Percentiles rank a stretch among this genome's conserved stretches.
Evolutionary conservation across 2,113 vertebrate genomes (phyloP).

Genomic region (Argyrosomus japonicus): DNA sequence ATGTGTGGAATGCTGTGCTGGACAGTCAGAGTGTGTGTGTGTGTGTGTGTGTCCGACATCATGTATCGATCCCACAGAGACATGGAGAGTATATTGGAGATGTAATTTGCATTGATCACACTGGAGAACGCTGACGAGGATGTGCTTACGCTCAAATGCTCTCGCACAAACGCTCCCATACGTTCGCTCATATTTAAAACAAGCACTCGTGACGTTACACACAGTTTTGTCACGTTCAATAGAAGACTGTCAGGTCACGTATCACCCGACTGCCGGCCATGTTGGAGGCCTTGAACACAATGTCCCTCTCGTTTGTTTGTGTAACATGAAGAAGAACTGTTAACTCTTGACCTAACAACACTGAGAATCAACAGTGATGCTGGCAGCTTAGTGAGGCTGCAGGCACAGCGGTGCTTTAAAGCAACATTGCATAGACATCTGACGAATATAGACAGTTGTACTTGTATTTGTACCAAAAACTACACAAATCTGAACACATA

Average conservation of each 20-base stretch:
- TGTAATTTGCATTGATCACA: slow-evolving; percentile 54
- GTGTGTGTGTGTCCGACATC: background rate
- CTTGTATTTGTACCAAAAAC: no score
- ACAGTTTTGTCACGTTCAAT: background rate
- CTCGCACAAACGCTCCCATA: background rate
- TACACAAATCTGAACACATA: no score
- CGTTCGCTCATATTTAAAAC: no score
- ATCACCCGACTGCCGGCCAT: background rate
- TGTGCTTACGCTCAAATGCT: background rate
- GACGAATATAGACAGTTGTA: no score
- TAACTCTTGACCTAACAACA: background rate
- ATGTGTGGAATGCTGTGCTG: slow-evolving; percentile 5
- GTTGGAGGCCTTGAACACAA: background rate
- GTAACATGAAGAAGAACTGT: no score
- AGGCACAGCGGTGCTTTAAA: no score
- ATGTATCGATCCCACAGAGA: slow-evolving; percentile 41
- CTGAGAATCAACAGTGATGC: background rate
- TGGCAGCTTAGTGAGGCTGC: background rate
- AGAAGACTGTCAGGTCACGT: background rate
- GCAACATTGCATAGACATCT: no score
- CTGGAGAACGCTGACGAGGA: slow-evolving; percentile 38
- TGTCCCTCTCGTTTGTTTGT: no score
- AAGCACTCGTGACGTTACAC: background rate
- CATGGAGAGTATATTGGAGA: slow-evolving; percentile 37
- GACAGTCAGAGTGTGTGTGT: slow-evolving; percentile 6